Evolutionary conservation across 2,888 invertebrate genomes (phyloP).

Genomic region (Eristalinus sepulchralis): DNA sequence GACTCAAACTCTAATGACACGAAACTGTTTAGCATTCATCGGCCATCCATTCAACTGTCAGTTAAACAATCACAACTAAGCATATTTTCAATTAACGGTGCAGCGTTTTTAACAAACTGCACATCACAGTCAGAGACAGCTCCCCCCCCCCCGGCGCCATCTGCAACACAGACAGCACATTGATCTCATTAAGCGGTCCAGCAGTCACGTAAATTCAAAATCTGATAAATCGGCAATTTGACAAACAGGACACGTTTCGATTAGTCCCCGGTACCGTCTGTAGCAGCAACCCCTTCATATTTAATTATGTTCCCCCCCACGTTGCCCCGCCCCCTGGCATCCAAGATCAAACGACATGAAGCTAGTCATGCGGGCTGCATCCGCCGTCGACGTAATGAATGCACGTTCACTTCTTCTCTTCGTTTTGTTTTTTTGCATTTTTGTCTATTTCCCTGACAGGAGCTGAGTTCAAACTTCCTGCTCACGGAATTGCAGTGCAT

Average conservation of each 20-base stretch:
- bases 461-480: slow-evolving; percentile 45
- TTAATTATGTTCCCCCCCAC: slow-evolving; percentile 16
- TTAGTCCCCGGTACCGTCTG: slow-evolving; percentile 52
- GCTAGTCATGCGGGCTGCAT: slow-evolving; percentile 31
- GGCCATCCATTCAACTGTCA: slow-evolving; percentile 48
- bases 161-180: slow-evolving; percentile 10
- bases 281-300: slow-evolving; percentile 10
- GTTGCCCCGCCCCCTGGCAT: background rate
- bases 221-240: slow-evolving; percentile 47
- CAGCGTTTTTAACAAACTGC: slow-evolving; percentile 55
- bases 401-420: slow-evolving; percentile 29
- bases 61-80: slow-evolving; percentile 66
- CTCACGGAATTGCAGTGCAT: slow-evolving; percentile 53
- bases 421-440: background rate
- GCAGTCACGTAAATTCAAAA: slow-evolving; percentile 60
- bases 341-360: slow-evolving; percentile 54
- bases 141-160: background rate
- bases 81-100: slow-evolving; percentile 60
- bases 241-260: slow-evolving; percentile 69
- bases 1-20: background rate
- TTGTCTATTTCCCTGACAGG: slow-evolving; percentile 2
- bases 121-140: slow-evolving; percentile 3
- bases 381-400: slow-evolving; percentile 9
- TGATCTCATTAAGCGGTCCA: slow-evolving; percentile 53
- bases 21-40: slow-evolving; percentile 35